A percentile compares a stretch with the other conserved stretches of the same genome.
Conservation (phyloP, 2,888 invertebrate genomes). For the Phengaris alcon region DNA sequence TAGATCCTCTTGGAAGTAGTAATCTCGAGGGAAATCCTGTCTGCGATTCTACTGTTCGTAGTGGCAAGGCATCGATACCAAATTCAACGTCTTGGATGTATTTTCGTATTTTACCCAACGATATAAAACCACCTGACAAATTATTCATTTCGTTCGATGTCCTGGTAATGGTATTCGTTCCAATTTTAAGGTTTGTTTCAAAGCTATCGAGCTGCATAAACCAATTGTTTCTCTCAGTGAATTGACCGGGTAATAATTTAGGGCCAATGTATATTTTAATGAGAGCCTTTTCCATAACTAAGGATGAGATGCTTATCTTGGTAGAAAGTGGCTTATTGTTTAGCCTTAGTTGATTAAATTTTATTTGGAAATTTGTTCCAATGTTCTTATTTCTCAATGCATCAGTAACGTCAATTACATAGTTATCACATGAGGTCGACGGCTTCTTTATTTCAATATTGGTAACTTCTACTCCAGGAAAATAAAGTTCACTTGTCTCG, state of each 20-base stretch:
- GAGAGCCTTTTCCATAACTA: slow-evolving; percentile 78
- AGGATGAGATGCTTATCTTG: slow-evolving; percentile 81
- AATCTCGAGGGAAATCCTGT: slow-evolving; percentile 84
- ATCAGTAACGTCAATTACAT: slow-evolving; percentile 82
- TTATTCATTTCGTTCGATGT: slow-evolving; percentile 80
- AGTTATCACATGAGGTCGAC: slow-evolving; percentile 82
- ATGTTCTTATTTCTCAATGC: slow-evolving; percentile 63
- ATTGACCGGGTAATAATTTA: slow-evolving; percentile 80
- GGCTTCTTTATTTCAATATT: slow-evolving; percentile 82
- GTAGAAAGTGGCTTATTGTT: slow-evolving; percentile 85
- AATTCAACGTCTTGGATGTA: slow-evolving; percentile 79
- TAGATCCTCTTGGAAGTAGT: slow-evolving; percentile 84
- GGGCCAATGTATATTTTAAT: slow-evolving; percentile 85
- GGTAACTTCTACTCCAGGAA: slow-evolving; percentile 81
- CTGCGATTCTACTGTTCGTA: slow-evolving; percentile 72
- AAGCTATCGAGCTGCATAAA: slow-evolving; percentile 81
- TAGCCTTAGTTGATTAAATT: slow-evolving; percentile 80
- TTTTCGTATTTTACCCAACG: slow-evolving; percentile 79
- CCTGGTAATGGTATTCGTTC: slow-evolving; percentile 82
- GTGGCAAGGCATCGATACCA: slow-evolving; percentile 71
- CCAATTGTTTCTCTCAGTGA: slow-evolving; percentile 71
- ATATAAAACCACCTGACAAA: slow-evolving; percentile 80
- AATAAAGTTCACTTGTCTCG: slow-evolving; percentile 77
- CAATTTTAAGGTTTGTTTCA: slow-evolving; percentile 78
- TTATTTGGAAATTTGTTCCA: slow-evolving; percentile 61